phyloP scores from a whole-genome alignment of 1,140 invertebrate species.

The Drosophila navojoa region DNA sequence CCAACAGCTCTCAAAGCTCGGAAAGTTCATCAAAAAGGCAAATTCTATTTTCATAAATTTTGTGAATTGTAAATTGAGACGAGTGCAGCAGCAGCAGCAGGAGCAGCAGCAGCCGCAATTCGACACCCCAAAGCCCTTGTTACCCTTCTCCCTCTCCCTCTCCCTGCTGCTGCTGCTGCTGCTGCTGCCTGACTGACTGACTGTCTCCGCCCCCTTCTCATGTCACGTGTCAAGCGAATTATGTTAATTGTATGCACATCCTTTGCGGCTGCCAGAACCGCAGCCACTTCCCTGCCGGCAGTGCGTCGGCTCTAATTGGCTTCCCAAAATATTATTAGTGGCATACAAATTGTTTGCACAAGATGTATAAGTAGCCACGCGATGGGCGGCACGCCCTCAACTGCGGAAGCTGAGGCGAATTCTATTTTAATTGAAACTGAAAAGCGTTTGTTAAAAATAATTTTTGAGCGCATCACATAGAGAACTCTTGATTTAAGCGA shows the following conservation, averaged over 20 bases:
- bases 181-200: background rate
- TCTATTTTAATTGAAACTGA: background rate
- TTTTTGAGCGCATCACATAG: too few relatives aligned
- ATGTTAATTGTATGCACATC: conserved; percentile 83
- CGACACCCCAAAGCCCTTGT: conserved; percentile 45
- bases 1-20: conserved; percentile 12
- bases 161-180: background rate
- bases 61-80: conserved; percentile 72
- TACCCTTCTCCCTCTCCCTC: background rate
- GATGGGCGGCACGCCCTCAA: background rate
- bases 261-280: conserved; percentile 47
- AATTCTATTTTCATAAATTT: conserved; percentile 81
- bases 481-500: too few relatives aligned
- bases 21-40: conserved; percentile 72
- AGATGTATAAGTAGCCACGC: conserved; percentile 10
- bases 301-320: conserved; percentile 72
- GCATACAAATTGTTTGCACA: conserved; percentile 52
- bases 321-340: conserved; percentile 70
- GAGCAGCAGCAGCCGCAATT: conserved; percentile 55
- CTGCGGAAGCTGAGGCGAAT: background rate
- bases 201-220: conserved; percentile 1
- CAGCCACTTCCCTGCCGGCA: conserved; percentile 15
- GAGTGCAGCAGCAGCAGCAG: conserved; percentile 46
- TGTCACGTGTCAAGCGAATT: conserved; percentile 83
- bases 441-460: too few relatives aligned